Conservation (phyloP, 1,140 invertebrate genomes). For the Ruditapes philippinarum region DNA sequence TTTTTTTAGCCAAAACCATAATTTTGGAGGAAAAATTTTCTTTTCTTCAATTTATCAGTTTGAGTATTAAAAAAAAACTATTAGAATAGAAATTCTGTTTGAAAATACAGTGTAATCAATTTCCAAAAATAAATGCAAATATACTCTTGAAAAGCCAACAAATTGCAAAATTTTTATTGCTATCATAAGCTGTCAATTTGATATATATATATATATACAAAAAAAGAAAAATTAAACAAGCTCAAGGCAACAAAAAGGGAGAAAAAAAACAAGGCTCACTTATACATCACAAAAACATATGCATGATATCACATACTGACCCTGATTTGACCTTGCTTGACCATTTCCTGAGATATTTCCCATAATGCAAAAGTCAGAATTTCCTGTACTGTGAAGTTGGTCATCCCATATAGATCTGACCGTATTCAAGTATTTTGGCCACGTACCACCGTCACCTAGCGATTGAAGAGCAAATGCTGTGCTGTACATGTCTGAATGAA, state of each 20-base stretch:
- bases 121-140: too few species aligned
- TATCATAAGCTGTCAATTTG: neutral
- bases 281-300: constrained; percentile 16
- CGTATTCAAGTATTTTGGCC: constrained; percentile 82
- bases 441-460: constrained; percentile 76
- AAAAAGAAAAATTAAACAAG: constrained; percentile 22
- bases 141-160: too few species aligned
- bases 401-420: constrained; percentile 84
- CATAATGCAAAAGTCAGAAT: constrained; percentile 60
- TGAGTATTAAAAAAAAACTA: too few species aligned
- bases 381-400: constrained; percentile 72
- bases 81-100: too few species aligned
- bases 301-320: constrained; percentile 58
- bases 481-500: constrained; percentile 84
- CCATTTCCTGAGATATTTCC: constrained; percentile 50
- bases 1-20: too few species aligned
- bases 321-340: constrained; percentile 66
- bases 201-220: neutral
- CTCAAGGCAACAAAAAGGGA: constrained; percentile 3
- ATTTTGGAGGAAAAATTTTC: too few species aligned
- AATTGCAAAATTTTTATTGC: neutral
- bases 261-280: constrained; percentile 9
- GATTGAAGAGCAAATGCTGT: constrained; percentile 84
- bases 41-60: too few species aligned
- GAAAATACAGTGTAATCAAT: too few species aligned